Base-by-base conservation (phyloP, 2,113 vertebrate species). In the Candoia aspera region DNA sequence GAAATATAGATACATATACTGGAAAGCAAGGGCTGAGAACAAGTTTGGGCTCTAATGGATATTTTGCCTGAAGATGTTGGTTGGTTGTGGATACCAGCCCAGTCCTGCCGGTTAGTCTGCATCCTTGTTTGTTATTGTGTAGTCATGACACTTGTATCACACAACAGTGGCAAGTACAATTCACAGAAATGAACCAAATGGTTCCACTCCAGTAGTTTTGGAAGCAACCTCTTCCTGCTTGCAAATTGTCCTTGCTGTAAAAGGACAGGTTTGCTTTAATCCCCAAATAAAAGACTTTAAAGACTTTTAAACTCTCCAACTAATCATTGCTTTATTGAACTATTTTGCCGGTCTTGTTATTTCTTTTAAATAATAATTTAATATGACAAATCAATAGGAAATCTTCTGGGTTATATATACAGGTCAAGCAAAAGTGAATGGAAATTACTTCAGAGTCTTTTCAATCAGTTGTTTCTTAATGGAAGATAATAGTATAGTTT, bases 321-420 rank as follows among this genome's bases (percentile, higher is more conserved):
- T 95, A 96, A 95, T 96, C 95, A 94, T 95, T 96, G 94, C 93
- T 94, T 94, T 96, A 95, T 96, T 94, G 94, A 96, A 95, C 83
- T 94, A 93, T 88, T 93, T 96, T 96, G 94, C 93, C 87, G 93
- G 87, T 96, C 95, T 95, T 94, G 95, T 96, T 96, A 96, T 96
- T 96, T 95, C 95, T 95, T 96, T 96, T 97, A 96, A 96, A 96
- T 96, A 94, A 95, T 83, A 90, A 95, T 97, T 96, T 96, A 96
- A 96, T 95, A 94, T 84, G 96, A 96, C 93, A 95, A 96, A 97
- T 96, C 96, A 96, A 96, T 96, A 96, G 86, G 95, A 92, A 94
- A 96, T 92, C 96, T 95, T 93, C 92, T 95, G 95, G 96, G 90
- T 94, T 90, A 93, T 88, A 54, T 79, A 64, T 58, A 58, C 5